Conservation (phyloP, 2,797 vertebrate genomes). For the Chaetophractus vellerosus region DNA sequence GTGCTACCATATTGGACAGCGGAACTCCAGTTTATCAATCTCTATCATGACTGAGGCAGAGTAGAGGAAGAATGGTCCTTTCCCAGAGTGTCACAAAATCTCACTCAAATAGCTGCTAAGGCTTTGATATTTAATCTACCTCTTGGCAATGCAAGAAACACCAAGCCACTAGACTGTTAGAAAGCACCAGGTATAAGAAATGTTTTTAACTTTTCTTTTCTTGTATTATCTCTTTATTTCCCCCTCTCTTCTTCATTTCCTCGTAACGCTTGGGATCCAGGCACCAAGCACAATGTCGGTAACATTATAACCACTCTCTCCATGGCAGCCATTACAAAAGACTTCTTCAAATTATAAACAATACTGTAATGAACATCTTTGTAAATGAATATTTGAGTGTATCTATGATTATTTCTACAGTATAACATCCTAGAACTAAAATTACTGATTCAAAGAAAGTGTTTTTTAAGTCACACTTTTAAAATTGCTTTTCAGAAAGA, state of each 20-base stretch:
- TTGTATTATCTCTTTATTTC: not conserved
- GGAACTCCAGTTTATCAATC: not conserved
- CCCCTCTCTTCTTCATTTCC: not conserved
- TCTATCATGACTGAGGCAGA: not conserved
- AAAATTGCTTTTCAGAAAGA: not conserved
- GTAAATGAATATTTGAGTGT: not conserved
- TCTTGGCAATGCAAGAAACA: not conserved
- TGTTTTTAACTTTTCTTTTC: not conserved
- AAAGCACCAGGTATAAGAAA: not conserved
- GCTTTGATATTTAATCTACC: not conserved
- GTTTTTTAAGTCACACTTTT: not conserved
- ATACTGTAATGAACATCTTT: not conserved
- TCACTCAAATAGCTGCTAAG: not conserved
- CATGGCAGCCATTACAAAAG: not conserved
- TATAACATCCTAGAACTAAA: not conserved
- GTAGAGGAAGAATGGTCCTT: not conserved
- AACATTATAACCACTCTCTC: not conserved
- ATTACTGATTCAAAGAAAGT: not conserved
- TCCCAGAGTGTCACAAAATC: not conserved
- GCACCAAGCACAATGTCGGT: not conserved
- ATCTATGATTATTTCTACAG: not conserved
- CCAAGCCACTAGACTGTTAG: not conserved
- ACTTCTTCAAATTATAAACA: not conserved
- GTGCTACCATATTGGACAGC: not conserved
- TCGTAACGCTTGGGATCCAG: not conserved